Base-by-base conservation (phyloP, 1,140 invertebrate genomes). In the Alviniconcha marisindica region DNA sequence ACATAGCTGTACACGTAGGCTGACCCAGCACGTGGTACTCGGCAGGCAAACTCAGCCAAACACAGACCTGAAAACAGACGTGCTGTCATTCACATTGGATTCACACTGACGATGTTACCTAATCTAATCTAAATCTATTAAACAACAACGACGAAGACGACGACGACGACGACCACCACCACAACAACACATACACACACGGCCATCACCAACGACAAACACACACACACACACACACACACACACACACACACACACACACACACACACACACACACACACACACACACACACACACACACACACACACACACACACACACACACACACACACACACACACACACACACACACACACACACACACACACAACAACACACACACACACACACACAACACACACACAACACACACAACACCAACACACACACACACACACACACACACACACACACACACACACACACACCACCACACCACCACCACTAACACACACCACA, bases 1-100 rank as follows among this genome's bases (percentile, higher is more conserved):
- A 97, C 96, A 92, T 98, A 98, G 90, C 96, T 97, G 91, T 99
- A 99, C 94, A 98, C 97, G 94, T 99, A 99, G 38, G 98, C 97
- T 44, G 97, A 98, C 69, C 98, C 98, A 24, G 97, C 91, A 95
- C 96, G 83, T 95, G 95, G 93, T 94, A 98, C 85, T 95, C 97
- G 66, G 94, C 95, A 92, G 95, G 97, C 98, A 93, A 99, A 99
- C 94, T 99, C 98, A 28, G 98, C 98, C 93, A 95, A 95, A 84
- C 95, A 95, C 24, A 95, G 86, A 54, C 94, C 94, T 93, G 79
- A 15, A 87, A 82, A 74, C n/a, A 60, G 3, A 60, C 56, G 24
- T n/a, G 28, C 56, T 24, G 15, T 5, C 56, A 60, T n/a, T 24
- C 56, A 60, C 56, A 60, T n/a, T n/a, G n/a, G n/a, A n/a, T n/a